Percentiles rank a stretch among this genome's conserved stretches.
Conservation (phyloP, 1,140 invertebrate species). For the Procambarus clarkii region DNA sequence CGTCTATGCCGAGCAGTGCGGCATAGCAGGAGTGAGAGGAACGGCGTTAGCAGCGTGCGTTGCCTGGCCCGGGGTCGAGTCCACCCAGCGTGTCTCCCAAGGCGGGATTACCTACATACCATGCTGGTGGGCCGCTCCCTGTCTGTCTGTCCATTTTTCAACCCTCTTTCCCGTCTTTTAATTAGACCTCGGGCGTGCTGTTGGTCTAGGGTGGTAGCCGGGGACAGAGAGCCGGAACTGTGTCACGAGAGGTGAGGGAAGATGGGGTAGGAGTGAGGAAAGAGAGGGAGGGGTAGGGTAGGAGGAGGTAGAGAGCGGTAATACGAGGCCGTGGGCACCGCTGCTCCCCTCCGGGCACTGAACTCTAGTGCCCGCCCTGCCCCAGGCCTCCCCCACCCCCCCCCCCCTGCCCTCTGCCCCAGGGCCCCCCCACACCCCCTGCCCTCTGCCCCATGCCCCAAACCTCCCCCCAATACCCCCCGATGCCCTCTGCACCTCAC, state of each 20-base stretch:
- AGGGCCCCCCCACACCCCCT: no score
- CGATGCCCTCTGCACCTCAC: no score
- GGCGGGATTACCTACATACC: slow-evolving; percentile 33
- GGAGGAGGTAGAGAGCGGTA: slow-evolving; percentile 9
- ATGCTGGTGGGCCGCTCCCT: background rate
- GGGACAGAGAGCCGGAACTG: background rate
- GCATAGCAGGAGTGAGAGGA: background rate
- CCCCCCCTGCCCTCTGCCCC: background rate
- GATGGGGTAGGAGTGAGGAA: background rate
- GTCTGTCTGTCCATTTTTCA: background rate
- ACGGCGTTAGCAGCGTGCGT: background rate
- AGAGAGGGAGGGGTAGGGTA: background rate
- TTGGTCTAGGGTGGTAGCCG: background rate
- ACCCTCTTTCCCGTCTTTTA: background rate
- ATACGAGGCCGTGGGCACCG: slow-evolving; percentile 22
- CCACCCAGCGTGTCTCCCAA: slow-evolving; percentile 19
- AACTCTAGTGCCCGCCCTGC: slow-evolving; percentile 28
- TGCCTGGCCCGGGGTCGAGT: slow-evolving; percentile 13
- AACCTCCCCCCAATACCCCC: no score
- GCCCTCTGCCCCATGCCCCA: no score
- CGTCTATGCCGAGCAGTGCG: background rate
- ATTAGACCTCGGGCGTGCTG: background rate
- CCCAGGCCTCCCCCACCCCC: background rate
- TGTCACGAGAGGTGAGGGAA: background rate
- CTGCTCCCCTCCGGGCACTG: slow-evolving; percentile 29